Percentiles rank a stretch among this genome's conserved stretches.
phyloP scores from a whole-genome alignment of 2,797 vertebrate species.

The Rallus crepitans region DNA sequence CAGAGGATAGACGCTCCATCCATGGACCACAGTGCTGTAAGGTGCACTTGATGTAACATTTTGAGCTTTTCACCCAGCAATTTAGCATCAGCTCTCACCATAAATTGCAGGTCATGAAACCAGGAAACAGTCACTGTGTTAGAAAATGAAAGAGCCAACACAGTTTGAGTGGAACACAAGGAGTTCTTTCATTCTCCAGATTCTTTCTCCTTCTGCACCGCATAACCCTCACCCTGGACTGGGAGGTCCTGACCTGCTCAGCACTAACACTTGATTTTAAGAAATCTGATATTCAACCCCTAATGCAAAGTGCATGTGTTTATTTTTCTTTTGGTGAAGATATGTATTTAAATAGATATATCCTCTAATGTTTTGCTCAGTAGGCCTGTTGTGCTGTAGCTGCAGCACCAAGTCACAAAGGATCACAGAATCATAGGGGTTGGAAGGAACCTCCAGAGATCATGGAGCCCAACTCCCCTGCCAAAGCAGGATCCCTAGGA shows the following conservation, averaged over 20 bases:
- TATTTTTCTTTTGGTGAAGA: background rate
- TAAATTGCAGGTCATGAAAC: background rate
- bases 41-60: background rate
- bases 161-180: background rate
- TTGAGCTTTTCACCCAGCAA: background rate
- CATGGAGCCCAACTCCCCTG: too few species aligned
- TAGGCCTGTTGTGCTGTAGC: background rate
- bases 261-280: background rate
- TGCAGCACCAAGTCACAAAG: background rate
- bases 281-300: background rate
- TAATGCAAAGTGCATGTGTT: background rate
- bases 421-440: too few species aligned
- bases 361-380: background rate
- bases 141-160: background rate
- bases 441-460: too few species aligned
- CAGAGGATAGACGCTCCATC: background rate
- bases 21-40: fast-evolving
- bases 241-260: background rate
- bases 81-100: background rate
- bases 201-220: background rate
- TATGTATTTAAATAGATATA: too few species aligned
- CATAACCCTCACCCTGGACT: background rate
- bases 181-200: background rate
- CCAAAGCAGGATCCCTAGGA: too few species aligned
- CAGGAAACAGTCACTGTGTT: background rate